These are phyloP conservation scores for Cyprinus carpio DNA, from an alignment of 2,113 vertebrate genomes.

Conservation along the genomic window DNA sequence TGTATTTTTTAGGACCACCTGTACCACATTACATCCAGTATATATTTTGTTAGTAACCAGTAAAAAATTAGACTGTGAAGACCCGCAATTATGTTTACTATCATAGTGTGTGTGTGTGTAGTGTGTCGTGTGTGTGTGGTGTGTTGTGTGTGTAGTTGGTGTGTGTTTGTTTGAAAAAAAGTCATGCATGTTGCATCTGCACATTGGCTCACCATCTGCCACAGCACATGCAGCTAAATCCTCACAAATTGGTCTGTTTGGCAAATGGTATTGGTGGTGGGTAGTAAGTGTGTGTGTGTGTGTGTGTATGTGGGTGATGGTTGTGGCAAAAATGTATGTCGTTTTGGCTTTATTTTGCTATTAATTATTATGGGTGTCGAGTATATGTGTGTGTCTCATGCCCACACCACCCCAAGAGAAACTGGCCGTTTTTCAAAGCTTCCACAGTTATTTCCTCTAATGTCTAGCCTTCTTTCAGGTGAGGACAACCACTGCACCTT, in stretches of 20 bases:
- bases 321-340: not conserved
- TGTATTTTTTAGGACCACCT: too few relatives aligned
- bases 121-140: too few relatives aligned
- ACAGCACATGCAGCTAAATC: slow-evolving; percentile 51
- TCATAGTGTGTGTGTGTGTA: not conserved
- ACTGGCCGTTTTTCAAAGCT: not conserved
- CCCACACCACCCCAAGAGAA: not conserved
- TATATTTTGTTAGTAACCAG: not conserved
- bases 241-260: slow-evolving; percentile 38
- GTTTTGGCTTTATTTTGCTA: slow-evolving; percentile 30
- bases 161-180: slow-evolving; percentile 14
- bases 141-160: too few relatives aligned
- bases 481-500: not conserved
- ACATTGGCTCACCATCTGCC: slow-evolving; percentile 45
- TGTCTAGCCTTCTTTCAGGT: slow-evolving; percentile 27
- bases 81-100: not conserved
- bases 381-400: slow-evolving; percentile 3
- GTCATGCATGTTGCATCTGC: slow-evolving; percentile 46
- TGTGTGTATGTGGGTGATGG: too few relatives aligned
- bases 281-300: slow-evolving; percentile 22
- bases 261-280: slow-evolving; percentile 11
- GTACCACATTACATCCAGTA: not conserved
- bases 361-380: not conserved
- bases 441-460: slow-evolving; percentile 12
- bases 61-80: slow-evolving; percentile 8